Evolutionary conservation across 2,888 invertebrate species (phyloP).

Genomic region (Leptinotarsa tumamoca): DNA sequence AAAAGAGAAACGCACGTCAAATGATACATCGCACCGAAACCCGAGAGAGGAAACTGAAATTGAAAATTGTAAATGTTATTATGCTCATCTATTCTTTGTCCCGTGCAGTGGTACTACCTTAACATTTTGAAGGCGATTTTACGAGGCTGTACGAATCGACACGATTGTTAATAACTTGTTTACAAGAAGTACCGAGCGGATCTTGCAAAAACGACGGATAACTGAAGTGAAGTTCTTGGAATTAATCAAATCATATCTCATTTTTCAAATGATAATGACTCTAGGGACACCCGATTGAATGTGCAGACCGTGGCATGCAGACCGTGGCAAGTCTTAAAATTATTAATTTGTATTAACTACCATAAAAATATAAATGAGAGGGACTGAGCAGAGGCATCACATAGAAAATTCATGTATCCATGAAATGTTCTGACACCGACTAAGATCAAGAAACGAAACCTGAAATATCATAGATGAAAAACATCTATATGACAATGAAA

Average conservation of each 20-base stretch:
- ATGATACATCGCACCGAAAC: neutral
- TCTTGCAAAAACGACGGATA: neutral
- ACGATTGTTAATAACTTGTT: constrained; percentile 20
- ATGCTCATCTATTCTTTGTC: constrained; percentile 14
- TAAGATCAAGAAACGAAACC: no score
- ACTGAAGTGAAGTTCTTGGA: neutral
- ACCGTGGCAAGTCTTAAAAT: no score
- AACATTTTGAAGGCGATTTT: neutral
- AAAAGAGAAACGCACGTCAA: neutral
- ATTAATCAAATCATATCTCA: constrained; percentile 2
- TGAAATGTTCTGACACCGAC: no score
- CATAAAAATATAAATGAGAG: no score
- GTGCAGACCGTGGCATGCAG: no score
- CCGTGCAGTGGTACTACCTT: constrained; percentile 10
- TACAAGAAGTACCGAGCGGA: constrained; percentile 8
- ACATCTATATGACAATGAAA: no score
- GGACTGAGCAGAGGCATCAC: no score
- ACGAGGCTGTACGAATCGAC: constrained; percentile 21
- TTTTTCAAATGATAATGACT: neutral
- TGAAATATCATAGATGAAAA: no score
- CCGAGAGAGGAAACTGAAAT: constrained; percentile 1
- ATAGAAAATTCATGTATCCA: no score
- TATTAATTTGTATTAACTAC: no score
- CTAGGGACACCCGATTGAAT: no score
- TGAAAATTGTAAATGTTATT: constrained; percentile 17